phyloP scores from a whole-genome alignment of 2,797 vertebrate genomes.

The Silurus aristotelis region DNA sequence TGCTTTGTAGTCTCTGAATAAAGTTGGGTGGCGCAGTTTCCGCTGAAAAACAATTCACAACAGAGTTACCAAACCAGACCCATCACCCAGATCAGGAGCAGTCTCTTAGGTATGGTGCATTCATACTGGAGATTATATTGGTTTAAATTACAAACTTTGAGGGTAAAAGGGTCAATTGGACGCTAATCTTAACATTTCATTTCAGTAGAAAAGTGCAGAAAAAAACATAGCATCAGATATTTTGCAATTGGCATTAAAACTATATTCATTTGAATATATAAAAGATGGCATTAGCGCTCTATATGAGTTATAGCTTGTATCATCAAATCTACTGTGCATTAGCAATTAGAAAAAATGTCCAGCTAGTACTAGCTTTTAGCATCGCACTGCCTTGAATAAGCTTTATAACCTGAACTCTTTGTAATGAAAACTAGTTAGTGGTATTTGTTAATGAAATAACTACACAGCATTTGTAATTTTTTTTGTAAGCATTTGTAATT shows the following conservation, averaged over 20 bases:
- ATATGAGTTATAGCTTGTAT: too few species aligned
- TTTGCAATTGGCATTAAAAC: background rate
- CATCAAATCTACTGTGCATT: too few species aligned
- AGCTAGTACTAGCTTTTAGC: background rate
- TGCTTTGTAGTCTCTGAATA: constrained; percentile 93
- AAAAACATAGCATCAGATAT: background rate
- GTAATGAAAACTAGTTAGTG: background rate
- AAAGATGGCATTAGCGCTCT: background rate
- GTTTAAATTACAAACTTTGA: background rate
- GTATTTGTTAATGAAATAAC: background rate
- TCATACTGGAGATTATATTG: background rate
- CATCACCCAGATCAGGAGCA: background rate
- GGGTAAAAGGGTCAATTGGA: background rate
- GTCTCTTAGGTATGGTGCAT: background rate
- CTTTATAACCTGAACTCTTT: background rate
- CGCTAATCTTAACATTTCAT: background rate
- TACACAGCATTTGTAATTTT: background rate
- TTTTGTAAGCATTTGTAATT: too few species aligned
- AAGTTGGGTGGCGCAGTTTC: constrained; percentile 96
- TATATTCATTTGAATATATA: background rate
- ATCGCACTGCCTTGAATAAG: background rate
- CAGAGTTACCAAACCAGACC: background rate
- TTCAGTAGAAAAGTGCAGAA: background rate
- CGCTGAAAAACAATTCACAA: constrained; percentile 67
- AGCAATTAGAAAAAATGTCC: background rate